phyloP scores from a whole-genome alignment of 2,888 invertebrate species.

The Chymomyza fuscimana region DNA sequence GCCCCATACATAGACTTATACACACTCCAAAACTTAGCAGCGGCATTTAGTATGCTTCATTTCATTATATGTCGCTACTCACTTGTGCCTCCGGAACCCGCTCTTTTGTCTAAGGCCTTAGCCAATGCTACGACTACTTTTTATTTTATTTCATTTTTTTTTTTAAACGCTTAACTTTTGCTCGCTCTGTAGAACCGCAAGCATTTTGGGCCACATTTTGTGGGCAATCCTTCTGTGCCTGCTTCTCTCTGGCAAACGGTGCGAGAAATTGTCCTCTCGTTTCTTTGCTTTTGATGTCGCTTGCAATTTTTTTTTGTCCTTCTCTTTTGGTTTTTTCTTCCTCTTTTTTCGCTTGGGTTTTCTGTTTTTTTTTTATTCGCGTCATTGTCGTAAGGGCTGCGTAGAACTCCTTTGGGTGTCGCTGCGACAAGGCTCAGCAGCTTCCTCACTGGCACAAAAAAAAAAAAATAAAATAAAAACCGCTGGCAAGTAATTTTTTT shows the following conservation, averaged over 20 bases:
- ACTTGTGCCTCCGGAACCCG: constrained; percentile 5
- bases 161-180: constrained; percentile 64
- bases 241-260: constrained; percentile 57
- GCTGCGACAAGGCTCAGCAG: constrained; percentile 18
- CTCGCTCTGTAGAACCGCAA: constrained; percentile 56
- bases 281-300: constrained; percentile 67
- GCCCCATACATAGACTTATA: constrained; percentile 11
- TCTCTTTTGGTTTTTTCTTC: too few species aligned
- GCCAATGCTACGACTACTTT: constrained; percentile 51
- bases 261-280: constrained; percentile 71
- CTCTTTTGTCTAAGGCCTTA: constrained; percentile 7
- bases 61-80: constrained; percentile 58
- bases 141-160: constrained; percentile 17
- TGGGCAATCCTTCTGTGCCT: constrained; percentile 54
- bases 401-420: constrained; percentile 69
- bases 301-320: constrained; percentile 46
- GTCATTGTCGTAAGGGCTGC: constrained; percentile 20
- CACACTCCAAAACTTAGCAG: constrained; percentile 65
- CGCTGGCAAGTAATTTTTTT: constrained; percentile 61
- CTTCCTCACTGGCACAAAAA: constrained; percentile 18
- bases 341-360: not conserved
- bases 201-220: constrained; percentile 68
- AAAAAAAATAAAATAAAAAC: not conserved
- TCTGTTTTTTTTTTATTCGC: constrained; percentile 38
- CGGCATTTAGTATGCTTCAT: constrained; percentile 72